Evolutionary conservation across 2,797 vertebrate species (phyloP), one percentile per base, ranked within the genome.

Genomic region (Odontamblyopus lacepedii): DNA sequence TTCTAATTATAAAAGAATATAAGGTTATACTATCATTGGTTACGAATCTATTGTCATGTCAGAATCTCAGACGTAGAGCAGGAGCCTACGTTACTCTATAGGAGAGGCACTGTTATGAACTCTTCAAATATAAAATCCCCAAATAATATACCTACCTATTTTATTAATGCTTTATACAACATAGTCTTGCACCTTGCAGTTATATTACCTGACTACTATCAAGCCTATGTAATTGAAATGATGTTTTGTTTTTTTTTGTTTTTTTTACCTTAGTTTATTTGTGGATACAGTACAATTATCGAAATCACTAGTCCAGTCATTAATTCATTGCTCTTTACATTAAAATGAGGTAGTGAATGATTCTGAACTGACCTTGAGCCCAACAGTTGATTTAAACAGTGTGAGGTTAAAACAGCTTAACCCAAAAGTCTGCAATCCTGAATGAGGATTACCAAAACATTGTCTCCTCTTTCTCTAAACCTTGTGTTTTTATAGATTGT

Each of bases 371-470:
- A 63, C n/a, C 32, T 63, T 65, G 38, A 65, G 18, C 38, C 50
- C n/a, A 65, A 41, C 38, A 65, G 23, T 29, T 26, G n/a, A 63
- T 38, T 44, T 44, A 44, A 48, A 65, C 19, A n/a, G 62, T 27
- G 5, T 27, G 38, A 65, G 38, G 63, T 48, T 44, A 48, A 48
- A 65, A 65, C 63, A 44, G 41, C 5, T 48, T 48, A 65, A 65
- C 13, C 63, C 13, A 41, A 63, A 44, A 44, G 63, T 50, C n/a
- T 50, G 12, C 32, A 30, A 62, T 35, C 60, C 16, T 35, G 29
- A 62, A 35, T 13, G 16, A 63, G 44, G 63, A 66, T 66, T 50
- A 66, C 15, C 13, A 65, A 65, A 50, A 29, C 63, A 50, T 8
- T 2, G 63, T 1, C 35, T 38, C 32, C 8, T 48, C n/a, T 7